These are phyloP conservation scores for Achlya flavicornis DNA, from an alignment of 2,888 invertebrate species.

Conservation along the genomic window DNA sequence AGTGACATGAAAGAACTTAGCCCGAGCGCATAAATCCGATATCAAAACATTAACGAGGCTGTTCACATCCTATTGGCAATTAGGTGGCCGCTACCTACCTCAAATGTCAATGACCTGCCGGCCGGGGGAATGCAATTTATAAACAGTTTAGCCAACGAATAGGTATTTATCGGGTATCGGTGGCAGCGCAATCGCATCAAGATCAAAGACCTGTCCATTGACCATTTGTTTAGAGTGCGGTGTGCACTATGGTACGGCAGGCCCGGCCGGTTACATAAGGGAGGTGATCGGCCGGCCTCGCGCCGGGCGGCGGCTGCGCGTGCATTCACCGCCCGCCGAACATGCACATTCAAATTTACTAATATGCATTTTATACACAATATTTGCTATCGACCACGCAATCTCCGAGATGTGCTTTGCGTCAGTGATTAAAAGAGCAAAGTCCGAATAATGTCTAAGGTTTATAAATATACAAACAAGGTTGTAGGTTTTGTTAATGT, in stretches of 20 bases:
- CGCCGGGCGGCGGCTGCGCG: slow-evolving; percentile 53
- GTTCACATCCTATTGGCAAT: slow-evolving; percentile 26
- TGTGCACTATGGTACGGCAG: slow-evolving; percentile 38
- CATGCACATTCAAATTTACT: slow-evolving; percentile 62
- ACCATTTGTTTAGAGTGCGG: slow-evolving; percentile 59
- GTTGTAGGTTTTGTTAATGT: background rate
- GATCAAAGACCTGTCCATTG: slow-evolving; percentile 46
- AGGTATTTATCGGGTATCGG: slow-evolving; percentile 37
- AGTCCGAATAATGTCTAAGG: slow-evolving; percentile 25
- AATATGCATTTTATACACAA: slow-evolving; percentile 46
- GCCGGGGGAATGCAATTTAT: slow-evolving; percentile 27
- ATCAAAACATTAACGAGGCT: slow-evolving; percentile 20
- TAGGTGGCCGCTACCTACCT: slow-evolving; percentile 39
- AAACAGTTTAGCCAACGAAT: slow-evolving; percentile 30
- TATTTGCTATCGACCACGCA: slow-evolving; percentile 34
- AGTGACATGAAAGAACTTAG: slow-evolving; percentile 9
- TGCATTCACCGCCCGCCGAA: slow-evolving; percentile 59
- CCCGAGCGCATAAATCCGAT: slow-evolving; percentile 21
- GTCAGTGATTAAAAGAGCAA: slow-evolving; percentile 30
- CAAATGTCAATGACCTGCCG: slow-evolving; percentile 41
- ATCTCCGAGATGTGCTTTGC: slow-evolving; percentile 37
- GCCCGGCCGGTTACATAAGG: slow-evolving; percentile 58
- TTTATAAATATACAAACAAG: background rate
- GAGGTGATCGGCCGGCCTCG: slow-evolving; percentile 81
- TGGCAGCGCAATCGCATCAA: slow-evolving; percentile 48